Evolutionary conservation across 2,888 invertebrate species (phyloP).

Genomic region (Andrena trimmerana): DNA sequence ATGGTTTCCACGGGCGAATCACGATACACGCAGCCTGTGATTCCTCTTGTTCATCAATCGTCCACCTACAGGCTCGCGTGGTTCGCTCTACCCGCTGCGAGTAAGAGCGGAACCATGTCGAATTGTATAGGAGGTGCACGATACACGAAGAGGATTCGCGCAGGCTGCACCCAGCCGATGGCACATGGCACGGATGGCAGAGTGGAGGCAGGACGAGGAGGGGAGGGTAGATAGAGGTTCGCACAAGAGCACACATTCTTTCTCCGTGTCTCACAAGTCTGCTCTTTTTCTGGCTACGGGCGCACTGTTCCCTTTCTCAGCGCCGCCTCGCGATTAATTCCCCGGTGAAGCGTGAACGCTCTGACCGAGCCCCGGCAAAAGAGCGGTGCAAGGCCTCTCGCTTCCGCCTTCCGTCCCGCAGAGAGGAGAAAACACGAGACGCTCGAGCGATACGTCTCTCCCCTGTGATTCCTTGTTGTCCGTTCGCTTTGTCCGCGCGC

Average conservation of each 20-base stretch:
- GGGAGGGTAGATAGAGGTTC: background rate
- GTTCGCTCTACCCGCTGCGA: background rate
- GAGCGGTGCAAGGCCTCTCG: constrained; percentile 42
- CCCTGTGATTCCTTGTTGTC: constrained; percentile 8
- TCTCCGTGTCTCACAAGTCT: background rate
- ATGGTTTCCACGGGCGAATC: background rate
- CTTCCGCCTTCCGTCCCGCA: constrained; percentile 47
- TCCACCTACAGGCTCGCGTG: background rate
- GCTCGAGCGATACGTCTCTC: constrained; percentile 35
- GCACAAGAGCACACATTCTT: background rate
- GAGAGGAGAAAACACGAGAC: constrained; percentile 46
- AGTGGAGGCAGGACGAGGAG: too few species aligned
- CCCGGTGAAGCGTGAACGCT: constrained; percentile 46
- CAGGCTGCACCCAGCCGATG: constrained; percentile 10
- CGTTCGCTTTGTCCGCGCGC: background rate
- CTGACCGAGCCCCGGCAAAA: constrained; percentile 38
- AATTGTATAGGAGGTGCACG: constrained; percentile 52
- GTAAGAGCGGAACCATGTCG: constrained; percentile 55
- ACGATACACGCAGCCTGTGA: background rate
- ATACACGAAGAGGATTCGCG: constrained; percentile 24
- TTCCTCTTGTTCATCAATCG: constrained; percentile 1
- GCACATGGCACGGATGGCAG: too few species aligned
- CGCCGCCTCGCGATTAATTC: constrained; percentile 59
- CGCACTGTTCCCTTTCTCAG: constrained; percentile 18
- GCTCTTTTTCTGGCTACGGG: constrained; percentile 25